Percentiles rank a stretch among this genome's conserved stretches.
Evolutionary conservation across 2,797 vertebrate genomes (phyloP).

Genomic region (Oryzias dopingdopingensis): DNA sequence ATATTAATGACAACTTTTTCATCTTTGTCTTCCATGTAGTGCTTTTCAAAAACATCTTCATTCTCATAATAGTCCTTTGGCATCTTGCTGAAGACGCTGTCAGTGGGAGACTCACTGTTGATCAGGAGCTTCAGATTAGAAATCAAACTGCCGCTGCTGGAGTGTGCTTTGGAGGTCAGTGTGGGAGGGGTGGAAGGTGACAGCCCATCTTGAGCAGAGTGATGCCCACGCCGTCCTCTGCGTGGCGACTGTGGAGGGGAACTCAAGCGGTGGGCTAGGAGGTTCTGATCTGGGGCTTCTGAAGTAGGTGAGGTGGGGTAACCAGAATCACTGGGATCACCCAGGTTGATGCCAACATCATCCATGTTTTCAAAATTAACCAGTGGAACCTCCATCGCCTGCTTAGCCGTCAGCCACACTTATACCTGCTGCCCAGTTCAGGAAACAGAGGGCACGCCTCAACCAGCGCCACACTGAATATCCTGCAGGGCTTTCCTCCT

Average conservation of each 20-base stretch:
- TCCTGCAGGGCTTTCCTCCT: conserved; percentile 45
- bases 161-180: conserved; percentile 75
- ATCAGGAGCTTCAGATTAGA: conserved; percentile 86
- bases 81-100: conserved; percentile 87
- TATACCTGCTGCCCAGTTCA: conserved; percentile 60
- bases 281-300: conserved; percentile 70
- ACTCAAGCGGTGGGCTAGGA: conserved; percentile 53
- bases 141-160: conserved; percentile 85
- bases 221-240: conserved; percentile 53
- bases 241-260: conserved; percentile 70
- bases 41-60: conserved; percentile 80
- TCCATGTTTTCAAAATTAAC: conserved; percentile 92
- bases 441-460: conserved; percentile 52
- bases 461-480: conserved; percentile 46
- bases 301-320: conserved; percentile 81
- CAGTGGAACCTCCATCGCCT: conserved; percentile 92
- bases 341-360: conserved; percentile 83
- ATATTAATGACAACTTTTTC: conserved; percentile 94
- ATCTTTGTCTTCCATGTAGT: conserved; percentile 82
- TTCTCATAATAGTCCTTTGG: conserved; percentile 80
- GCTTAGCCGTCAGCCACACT: conserved; percentile 73
- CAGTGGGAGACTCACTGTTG: conserved; percentile 83
- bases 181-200: conserved; percentile 65
- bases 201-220: conserved; percentile 50
- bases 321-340: conserved; percentile 83